Evolutionary conservation across 2,113 vertebrate genomes (phyloP).

Genomic region (Chionis minor): DNA sequence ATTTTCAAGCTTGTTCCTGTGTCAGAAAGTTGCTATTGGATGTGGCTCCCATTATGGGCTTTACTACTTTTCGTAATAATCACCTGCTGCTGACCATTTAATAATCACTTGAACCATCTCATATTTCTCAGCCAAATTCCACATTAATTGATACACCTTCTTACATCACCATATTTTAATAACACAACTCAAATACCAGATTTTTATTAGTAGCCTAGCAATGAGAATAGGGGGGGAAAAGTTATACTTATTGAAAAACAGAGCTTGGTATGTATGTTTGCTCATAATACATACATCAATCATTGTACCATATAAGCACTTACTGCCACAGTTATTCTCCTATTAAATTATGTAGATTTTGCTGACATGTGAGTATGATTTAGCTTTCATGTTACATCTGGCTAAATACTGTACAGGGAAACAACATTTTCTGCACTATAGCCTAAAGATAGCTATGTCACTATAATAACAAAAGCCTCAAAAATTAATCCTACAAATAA

Average conservation of each 20-base stretch:
- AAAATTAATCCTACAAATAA: not conserved
- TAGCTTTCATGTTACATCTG: not conserved
- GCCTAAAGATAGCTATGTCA: not conserved
- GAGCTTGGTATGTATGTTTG: not conserved
- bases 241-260: not conserved
- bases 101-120: not conserved
- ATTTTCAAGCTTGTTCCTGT: not conserved
- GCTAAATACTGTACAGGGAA: not conserved
- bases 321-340: not conserved
- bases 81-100: not conserved
- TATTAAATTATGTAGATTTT: not conserved
- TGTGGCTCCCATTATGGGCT: not conserved
- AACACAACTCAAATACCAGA: not conserved
- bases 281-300: not conserved
- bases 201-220: not conserved
- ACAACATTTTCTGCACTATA: not conserved
- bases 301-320: not conserved
- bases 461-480: not conserved
- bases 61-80: not conserved
- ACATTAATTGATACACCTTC: not conserved
- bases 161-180: not conserved
- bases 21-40: not conserved
- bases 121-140: not conserved
- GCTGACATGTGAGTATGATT: not conserved
- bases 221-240: not conserved